Evolutionary conservation across 2,888 invertebrate species (phyloP).

Genomic region (Macaria liturata): DNA sequence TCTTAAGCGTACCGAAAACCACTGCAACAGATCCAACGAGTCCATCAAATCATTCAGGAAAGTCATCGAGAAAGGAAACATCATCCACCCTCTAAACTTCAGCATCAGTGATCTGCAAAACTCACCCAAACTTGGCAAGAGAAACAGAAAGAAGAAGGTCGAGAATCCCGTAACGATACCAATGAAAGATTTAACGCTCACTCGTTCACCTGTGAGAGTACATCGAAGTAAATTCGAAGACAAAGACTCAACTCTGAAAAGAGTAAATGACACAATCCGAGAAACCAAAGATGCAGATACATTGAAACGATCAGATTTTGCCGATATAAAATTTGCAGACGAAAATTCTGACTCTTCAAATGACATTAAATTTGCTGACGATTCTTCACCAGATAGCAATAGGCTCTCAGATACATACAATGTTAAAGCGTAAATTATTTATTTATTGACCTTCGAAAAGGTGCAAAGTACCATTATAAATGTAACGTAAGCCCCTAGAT

Average conservation of each 20-base stretch:
- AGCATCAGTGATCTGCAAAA: slow-evolving; percentile 75
- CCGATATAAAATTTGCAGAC: slow-evolving; percentile 88
- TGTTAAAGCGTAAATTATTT: slow-evolving; percentile 53
- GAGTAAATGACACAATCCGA: slow-evolving; percentile 85
- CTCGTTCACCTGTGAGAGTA: slow-evolving; percentile 66
- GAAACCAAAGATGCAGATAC: slow-evolving; percentile 84
- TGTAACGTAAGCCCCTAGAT: too few species aligned
- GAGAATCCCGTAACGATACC: slow-evolving; percentile 61
- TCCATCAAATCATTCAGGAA: slow-evolving; percentile 64
- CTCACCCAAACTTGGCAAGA: slow-evolving; percentile 63
- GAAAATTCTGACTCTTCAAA: slow-evolving; percentile 85
- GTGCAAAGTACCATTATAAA: slow-evolving; percentile 4
- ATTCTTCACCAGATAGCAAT: slow-evolving; percentile 77
- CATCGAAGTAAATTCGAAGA: slow-evolving; percentile 64
- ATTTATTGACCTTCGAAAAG: slow-evolving; percentile 1
- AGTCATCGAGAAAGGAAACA: slow-evolving; percentile 65
- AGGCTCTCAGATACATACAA: slow-evolving; percentile 68
- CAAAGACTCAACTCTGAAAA: slow-evolving; percentile 77
- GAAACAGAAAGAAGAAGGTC: slow-evolving; percentile 63
- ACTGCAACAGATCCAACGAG: slow-evolving; percentile 62
- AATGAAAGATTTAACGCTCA: slow-evolving; percentile 70
- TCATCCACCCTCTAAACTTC: slow-evolving; percentile 79
- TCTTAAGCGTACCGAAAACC: slow-evolving; percentile 59
- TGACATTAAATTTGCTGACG: slow-evolving; percentile 75
- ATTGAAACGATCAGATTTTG: slow-evolving; percentile 82